Evolutionary conservation across 2,113 vertebrate species (phyloP), one percentile per base, ranked within the genome.

Genomic region (Thamnaconus septentrionalis): DNA sequence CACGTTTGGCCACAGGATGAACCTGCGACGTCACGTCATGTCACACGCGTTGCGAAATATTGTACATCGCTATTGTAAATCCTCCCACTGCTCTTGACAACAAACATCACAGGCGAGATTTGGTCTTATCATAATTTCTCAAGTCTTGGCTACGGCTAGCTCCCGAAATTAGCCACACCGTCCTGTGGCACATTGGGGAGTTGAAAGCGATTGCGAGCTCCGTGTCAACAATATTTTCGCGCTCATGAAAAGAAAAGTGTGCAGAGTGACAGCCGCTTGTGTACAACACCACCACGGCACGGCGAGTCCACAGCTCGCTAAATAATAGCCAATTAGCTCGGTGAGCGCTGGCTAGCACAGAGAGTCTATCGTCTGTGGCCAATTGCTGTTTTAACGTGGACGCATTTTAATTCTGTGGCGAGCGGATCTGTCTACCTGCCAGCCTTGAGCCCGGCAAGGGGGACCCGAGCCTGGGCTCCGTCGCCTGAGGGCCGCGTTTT

Each of bases 311-410:
- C 41, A 11, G 5, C 44, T 47, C 44, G 61, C 42, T 53, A 64
- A 67, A 74, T 73, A 77, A 83, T 47, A 56, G 76, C 66, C 66
- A 80, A 76, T 80, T 82, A 86, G 79, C 84, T 49, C 53, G 41
- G 73, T 54, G 78, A 70, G 64, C 78, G 60, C 78, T 79, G 76
- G 76, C 84, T 31, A 31, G 18, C 18, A 31, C 56, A 64, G 44
- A 5, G 53, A 63, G 55, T n/a, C 43, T 0, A 66, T 69, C 61
- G 66, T 64, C 73, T 76, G 65, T 31, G 72, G 64, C 59, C 75
- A 64, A 82, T 64, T 80, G 58, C 57, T 61, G 66, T 59, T 81
- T 72, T 75, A 77, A 48, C 60, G 76, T 47, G 6, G 12, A 39
- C 9, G 12, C 48, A n/a, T 31, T 31, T 31, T 31, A 31, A 31